Evolutionary conservation across 2,797 vertebrate genomes (phyloP), one percentile per base, ranked within the genome.

Genomic region (Danio albolineatus): DNA sequence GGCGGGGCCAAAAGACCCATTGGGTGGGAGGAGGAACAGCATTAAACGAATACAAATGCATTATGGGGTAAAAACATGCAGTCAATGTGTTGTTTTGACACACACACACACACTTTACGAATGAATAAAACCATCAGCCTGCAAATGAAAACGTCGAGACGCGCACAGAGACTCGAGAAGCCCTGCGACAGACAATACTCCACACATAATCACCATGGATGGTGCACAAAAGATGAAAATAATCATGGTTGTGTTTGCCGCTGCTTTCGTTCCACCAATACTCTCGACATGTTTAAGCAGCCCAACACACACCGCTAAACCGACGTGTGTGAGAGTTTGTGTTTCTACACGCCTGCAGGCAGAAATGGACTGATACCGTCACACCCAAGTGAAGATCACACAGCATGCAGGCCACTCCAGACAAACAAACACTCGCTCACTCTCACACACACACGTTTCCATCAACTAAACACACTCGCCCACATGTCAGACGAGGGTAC

Each of bases 31-130:
- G 91, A 94, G 86, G 93, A 93, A 95, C 89, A 96, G 94, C 93
- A 97, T 97, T 97, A 94, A 95, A 96, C 89, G 92, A 91, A 91
- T 41, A 93, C 91, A 73, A 89, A 92, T 90, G 88, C 86, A 82
- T 85, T 86, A 84, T n/a, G 86, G 78, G 79, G 82, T 85, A 78
- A 86, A 73, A 67, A 73, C 85, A 85, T 84, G 78, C 83, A 79
- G 62, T 51, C 70, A 73, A 61, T 49, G 36, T 51, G 59, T 62
- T 60, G 67, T 46, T 83, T 77, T 83, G 79, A 66, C 13, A 3
- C n/a, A 46, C 54, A 81, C 16, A 65, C 43, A 51, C 41, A 61
- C 66, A 69, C 76, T 65, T 67, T 43, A 86, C 44, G 80, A 84
- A 85, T 73, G 65, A 62, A 82, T 78, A 66, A 86, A 75, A 78